A percentile compares a stretch with the other conserved stretches of the same genome.
Conservation (phyloP, 2,797 vertebrate species). For the Apodemus agrarius region DNA sequence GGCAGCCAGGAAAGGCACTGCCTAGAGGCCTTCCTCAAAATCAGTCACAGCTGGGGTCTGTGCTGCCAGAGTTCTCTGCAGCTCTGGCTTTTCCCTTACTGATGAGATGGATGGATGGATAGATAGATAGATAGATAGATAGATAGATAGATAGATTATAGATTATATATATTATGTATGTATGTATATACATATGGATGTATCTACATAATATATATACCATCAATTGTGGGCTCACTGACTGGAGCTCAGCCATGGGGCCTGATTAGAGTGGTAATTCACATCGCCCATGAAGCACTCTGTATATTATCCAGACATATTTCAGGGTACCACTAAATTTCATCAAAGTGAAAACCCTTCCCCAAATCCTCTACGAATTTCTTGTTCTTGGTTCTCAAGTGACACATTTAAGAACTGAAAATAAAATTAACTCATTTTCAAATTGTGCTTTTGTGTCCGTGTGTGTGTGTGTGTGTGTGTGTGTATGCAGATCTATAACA, state of each 20-base stretch:
- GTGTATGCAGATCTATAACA: not conserved
- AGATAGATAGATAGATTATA: no score
- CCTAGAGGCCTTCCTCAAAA: not conserved
- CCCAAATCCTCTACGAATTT: not conserved
- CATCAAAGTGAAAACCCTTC: not conserved
- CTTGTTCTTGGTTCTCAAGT: not conserved
- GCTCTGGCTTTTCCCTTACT: not conserved
- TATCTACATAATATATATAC: not conserved
- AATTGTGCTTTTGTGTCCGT: not conserved
- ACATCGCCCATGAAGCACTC: not conserved
- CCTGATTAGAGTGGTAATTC: not conserved
- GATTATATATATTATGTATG: no score
- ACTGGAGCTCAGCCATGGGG: not conserved
- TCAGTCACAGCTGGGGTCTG: not conserved
- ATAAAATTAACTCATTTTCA: not conserved
- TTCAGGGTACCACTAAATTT: not conserved
- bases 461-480: not conserved
- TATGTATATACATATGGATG: no score
- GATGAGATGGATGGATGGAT: no score
- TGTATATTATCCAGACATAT: not conserved
- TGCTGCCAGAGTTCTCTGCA: not conserved
- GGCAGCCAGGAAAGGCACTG: no score
- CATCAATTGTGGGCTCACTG: not conserved
- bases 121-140: no score
- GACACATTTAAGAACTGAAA: conserved; percentile 41